These are phyloP conservation scores for Oncorhynchus nerka DNA, from an alignment of 2,113 vertebrate species.

Conservation along the genomic window DNA sequence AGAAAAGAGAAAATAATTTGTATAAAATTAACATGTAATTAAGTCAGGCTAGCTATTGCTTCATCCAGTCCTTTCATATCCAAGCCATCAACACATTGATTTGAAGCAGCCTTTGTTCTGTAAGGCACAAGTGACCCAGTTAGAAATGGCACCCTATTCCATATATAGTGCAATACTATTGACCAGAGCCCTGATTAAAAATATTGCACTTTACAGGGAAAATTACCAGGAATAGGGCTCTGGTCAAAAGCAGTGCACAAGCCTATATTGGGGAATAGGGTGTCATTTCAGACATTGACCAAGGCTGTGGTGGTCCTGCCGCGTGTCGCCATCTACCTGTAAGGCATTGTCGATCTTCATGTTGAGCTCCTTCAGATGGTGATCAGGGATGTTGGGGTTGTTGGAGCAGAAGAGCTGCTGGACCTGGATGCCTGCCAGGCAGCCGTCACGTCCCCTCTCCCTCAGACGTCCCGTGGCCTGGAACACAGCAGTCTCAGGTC, in stretches of 20 bases:
- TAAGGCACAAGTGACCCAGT: no score
- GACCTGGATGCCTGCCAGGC: conserved; percentile 94
- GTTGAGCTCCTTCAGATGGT: conserved; percentile 96
- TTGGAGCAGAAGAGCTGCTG: conserved; percentile 98
- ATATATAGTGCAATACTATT: no score
- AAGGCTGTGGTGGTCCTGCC: neutral
- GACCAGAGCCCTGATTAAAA: no score
- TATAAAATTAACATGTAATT: neutral
- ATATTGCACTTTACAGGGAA: neutral
- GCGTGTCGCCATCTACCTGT: conserved; percentile 76
- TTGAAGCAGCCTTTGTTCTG: neutral
- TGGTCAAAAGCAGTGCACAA: neutral
- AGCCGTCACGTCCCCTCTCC: conserved; percentile 89
- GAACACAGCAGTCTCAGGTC: conserved; percentile 20
- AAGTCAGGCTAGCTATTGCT: neutral
- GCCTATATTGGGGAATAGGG: neutral
- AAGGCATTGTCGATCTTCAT: conserved; percentile 93
- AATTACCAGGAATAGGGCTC: neutral
- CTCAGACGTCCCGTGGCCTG: conserved; percentile 90
- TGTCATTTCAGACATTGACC: no score
- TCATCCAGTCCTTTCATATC: neutral
- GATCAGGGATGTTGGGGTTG: conserved; percentile 90
- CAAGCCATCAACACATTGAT: neutral
- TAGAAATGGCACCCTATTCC: no score
- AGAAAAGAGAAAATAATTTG: neutral